Evolutionary conservation across 2,797 vertebrate genomes (phyloP).

Genomic region (Myripristis jacobus): DNA sequence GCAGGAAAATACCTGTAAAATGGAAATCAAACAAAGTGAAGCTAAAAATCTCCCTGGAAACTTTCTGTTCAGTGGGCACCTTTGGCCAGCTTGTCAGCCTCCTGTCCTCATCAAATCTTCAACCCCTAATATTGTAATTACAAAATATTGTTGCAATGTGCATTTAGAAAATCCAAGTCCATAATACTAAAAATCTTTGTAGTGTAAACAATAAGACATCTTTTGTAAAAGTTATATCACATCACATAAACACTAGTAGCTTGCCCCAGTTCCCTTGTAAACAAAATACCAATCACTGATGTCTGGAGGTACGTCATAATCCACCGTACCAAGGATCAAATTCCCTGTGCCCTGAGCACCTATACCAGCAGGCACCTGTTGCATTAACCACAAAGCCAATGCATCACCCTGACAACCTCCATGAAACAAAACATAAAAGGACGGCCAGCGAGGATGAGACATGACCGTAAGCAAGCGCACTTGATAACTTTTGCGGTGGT

Average conservation of each 20-base stretch:
- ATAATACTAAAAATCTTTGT: not conserved
- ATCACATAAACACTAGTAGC: conserved; percentile 10
- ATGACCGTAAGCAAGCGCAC: conserved; percentile 25
- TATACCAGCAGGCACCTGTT: conserved; percentile 16
- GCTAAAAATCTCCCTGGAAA: not conserved
- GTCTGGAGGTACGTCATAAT: conserved; percentile 1
- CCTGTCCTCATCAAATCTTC: no score
- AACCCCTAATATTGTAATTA: not conserved
- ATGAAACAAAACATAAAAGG: conserved; percentile 46
- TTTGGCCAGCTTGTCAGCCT: no score
- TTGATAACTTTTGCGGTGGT: not conserved
- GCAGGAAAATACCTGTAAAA: not conserved
- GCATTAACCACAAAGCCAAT: conserved; percentile 25
- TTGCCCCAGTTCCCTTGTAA: conserved; percentile 3
- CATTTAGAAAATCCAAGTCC: not conserved
- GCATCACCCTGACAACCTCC: conserved; percentile 14
- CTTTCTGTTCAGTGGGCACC: no score
- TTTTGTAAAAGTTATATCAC: conserved; percentile 12
- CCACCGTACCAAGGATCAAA: conserved; percentile 24
- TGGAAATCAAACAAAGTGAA: not conserved
- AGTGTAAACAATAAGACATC: not conserved
- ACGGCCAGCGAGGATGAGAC: conserved; percentile 16
- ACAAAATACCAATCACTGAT: conserved; percentile 7
- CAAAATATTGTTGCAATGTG: not conserved
- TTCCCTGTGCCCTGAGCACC: conserved; percentile 12